Evolutionary conservation across 2,113 vertebrate genomes (phyloP).

Genomic region (Meleagris gallopavo): DNA sequence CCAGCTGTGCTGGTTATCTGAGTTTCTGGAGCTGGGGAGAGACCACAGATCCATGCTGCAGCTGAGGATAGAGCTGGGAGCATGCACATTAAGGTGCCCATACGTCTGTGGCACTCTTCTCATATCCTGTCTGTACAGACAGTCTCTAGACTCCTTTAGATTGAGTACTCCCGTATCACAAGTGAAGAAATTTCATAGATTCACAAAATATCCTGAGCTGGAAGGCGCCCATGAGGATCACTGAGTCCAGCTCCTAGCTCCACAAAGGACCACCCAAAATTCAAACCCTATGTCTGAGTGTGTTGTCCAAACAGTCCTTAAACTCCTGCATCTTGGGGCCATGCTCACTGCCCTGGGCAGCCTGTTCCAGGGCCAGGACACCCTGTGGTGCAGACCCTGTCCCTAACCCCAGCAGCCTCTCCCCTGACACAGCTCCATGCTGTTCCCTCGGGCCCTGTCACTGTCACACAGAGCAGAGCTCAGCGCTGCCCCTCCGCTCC

Average conservation of each 20-base stretch:
- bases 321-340: no score
- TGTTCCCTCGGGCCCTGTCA: no score
- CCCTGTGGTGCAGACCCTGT: no score
- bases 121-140: background rate
- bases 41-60: background rate
- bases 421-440: no score
- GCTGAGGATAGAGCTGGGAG: background rate
- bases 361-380: no score
- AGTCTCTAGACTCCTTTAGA: background rate
- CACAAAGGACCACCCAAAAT: background rate
- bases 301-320: no score
- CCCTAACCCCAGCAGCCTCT: no score
- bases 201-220: background rate
- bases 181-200: background rate
- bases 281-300: no score
- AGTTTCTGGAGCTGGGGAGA: background rate
- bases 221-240: background rate
- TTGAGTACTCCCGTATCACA: fast-evolving
- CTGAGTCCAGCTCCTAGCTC: background rate
- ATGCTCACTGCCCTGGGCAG: no score
- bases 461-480: no score
- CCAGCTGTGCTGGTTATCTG: background rate
- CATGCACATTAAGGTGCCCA: background rate
- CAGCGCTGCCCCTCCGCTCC: no score
- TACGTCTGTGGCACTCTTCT: background rate